Evolutionary conservation across 2,888 invertebrate species (phyloP).

Genomic region (Arrhopalites spinosus): DNA sequence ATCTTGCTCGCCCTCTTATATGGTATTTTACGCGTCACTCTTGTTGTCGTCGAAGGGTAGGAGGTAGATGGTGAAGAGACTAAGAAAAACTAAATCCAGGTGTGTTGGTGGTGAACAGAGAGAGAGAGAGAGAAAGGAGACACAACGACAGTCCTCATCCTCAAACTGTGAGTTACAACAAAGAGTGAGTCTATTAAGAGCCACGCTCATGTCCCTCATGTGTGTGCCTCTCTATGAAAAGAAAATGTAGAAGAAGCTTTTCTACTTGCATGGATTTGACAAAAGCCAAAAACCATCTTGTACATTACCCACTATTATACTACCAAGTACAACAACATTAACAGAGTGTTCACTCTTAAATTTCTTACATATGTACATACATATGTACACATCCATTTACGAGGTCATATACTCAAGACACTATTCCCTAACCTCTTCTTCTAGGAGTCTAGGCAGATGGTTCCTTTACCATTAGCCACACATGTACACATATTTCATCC

Average conservation of each 20-base stretch:
- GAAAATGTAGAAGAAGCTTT: conserved; percentile 16
- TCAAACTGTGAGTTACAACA: not conserved
- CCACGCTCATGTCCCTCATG: conserved; percentile 17
- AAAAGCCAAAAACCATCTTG: conserved; percentile 6
- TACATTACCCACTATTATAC: not conserved
- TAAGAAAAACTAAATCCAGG: not conserved
- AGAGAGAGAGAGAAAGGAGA: not conserved
- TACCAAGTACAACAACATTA: too few relatives aligned
- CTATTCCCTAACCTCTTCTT: too few relatives aligned
- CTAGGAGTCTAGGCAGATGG: too few relatives aligned
- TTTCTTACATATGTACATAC: too few relatives aligned
- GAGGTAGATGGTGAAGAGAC: not conserved
- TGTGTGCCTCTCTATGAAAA: not conserved
- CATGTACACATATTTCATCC: too few relatives aligned
- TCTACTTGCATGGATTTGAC: conserved; percentile 15
- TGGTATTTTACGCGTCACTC: too few relatives aligned
- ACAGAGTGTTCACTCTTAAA: too few relatives aligned
- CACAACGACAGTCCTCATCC: not conserved
- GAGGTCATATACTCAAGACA: too few relatives aligned
- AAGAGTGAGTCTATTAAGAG: conserved; percentile 30
- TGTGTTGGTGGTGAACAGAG: not conserved
- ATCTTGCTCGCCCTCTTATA: not conserved
- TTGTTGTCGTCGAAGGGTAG: not conserved
- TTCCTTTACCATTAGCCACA: too few relatives aligned
- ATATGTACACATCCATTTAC: too few relatives aligned